phyloP scores from a whole-genome alignment of 2,888 invertebrate species.

The Drosophila rellima region DNA sequence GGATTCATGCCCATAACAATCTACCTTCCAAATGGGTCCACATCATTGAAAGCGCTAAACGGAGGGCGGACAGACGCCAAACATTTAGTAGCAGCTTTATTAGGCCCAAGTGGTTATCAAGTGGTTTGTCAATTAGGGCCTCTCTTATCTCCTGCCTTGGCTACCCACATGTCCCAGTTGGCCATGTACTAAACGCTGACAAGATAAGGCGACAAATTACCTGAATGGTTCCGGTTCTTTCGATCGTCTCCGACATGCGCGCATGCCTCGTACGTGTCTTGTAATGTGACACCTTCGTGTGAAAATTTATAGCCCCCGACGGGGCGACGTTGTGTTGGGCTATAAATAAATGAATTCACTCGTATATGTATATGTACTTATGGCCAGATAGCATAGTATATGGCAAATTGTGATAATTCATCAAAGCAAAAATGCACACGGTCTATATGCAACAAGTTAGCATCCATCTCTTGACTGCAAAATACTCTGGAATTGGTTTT shows the following conservation, averaged over 20 bases:
- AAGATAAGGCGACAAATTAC: conserved; percentile 81
- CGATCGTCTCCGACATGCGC: conserved; percentile 32
- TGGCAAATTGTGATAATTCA: conserved; percentile 73
- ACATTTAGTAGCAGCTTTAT: conserved; percentile 74
- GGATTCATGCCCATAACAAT: conserved; percentile 4
- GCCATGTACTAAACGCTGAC: conserved; percentile 66
- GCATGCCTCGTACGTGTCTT: conserved; percentile 50
- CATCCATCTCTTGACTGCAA: not conserved
- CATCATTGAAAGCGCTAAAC: conserved; percentile 80
- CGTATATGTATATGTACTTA: conserved; percentile 6
- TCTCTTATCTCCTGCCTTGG: conserved; percentile 52
- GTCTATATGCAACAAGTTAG: not conserved
- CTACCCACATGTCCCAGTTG: conserved; percentile 63
- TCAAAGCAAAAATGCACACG: conserved; percentile 46
- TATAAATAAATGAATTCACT: conserved; percentile 50
- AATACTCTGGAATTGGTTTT: conserved; percentile 6
- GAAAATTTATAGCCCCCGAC: conserved; percentile 72
- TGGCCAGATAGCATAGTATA: conserved; percentile 43
- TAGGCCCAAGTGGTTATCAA: conserved; percentile 41
- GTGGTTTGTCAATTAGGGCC: conserved; percentile 33
- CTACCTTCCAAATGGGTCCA: conserved; percentile 28
- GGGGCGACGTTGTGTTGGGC: conserved; percentile 36
- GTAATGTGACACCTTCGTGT: conserved; percentile 80
- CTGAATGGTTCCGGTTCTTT: conserved; percentile 63
- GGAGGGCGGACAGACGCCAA: conserved; percentile 77